A percentile compares a stretch with the other conserved stretches of the same genome.
Evolutionary conservation across 2,888 invertebrate genomes (phyloP).

Genomic region (Labia minor): DNA sequence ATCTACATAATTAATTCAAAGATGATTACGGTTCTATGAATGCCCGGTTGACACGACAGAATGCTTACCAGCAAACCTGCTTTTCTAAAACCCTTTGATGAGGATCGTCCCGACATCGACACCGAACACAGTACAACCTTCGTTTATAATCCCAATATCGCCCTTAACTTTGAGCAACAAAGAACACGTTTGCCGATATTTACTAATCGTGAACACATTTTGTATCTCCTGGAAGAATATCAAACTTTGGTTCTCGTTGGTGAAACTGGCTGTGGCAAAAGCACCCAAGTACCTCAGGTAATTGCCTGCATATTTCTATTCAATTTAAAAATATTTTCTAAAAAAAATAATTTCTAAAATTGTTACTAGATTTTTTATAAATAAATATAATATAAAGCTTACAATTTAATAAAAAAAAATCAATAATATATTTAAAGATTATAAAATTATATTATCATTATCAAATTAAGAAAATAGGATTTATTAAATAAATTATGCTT

Average conservation of each 20-base stretch:
- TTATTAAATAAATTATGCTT: no score
- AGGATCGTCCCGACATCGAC: conserved; percentile 45
- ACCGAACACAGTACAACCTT: conserved; percentile 50
- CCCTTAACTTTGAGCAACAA: conserved; percentile 73
- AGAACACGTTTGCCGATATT: conserved; percentile 78
- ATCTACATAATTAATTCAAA: no score
- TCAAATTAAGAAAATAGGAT: no score
- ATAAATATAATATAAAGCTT: no score
- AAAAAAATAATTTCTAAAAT: no score
- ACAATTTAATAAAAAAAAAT: no score
- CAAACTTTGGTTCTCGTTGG: conserved; percentile 83
- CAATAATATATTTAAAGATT: no score
- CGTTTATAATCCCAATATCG: conserved; percentile 74
- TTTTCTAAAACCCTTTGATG: conserved; percentile 27
- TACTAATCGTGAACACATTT: conserved; percentile 71
- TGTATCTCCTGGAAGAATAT: conserved; percentile 80
- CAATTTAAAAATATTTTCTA: no score
- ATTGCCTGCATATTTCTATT: conserved; percentile 33
- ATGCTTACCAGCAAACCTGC: not conserved
- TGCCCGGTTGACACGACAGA: not conserved
- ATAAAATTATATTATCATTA: no score
- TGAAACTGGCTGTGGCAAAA: conserved; percentile 94
- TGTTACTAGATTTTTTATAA: no score
- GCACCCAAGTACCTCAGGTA: conserved; percentile 91
- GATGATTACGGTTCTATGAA: not conserved